phyloP scores from a whole-genome alignment of 2,797 vertebrate species.

The Bucorvus abyssinicus region DNA sequence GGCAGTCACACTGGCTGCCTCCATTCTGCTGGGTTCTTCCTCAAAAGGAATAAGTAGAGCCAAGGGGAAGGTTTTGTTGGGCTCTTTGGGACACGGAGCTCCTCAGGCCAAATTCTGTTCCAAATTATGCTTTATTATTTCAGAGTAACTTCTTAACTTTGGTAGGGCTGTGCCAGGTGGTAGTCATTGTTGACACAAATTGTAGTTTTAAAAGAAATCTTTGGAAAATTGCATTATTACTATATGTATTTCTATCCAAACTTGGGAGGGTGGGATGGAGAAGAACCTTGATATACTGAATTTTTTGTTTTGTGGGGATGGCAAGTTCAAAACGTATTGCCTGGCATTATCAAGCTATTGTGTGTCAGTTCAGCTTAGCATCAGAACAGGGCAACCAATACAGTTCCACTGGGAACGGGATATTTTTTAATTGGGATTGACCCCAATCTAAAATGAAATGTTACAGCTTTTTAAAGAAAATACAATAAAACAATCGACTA shows the following conservation, averaged over 20 bases:
- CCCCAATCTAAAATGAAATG: constrained; percentile 8
- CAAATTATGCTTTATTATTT: constrained; percentile 21
- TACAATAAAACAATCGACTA: constrained; percentile 1
- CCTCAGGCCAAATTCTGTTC: constrained; percentile 37
- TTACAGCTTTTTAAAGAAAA: constrained; percentile 16
- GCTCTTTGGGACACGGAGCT: constrained; percentile 7
- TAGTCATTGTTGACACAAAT: not conserved
- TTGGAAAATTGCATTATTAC: not conserved
- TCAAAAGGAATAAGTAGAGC: not conserved
- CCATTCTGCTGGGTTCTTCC: constrained; percentile 14
- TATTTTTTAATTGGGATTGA: constrained; percentile 11
- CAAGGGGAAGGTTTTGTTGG: constrained; percentile 7
- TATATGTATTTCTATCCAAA: not conserved
- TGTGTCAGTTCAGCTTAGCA: not conserved
- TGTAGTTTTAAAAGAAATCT: not conserved
- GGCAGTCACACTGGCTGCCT: constrained; percentile 35
- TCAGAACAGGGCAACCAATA: not conserved
- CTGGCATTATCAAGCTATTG: not conserved
- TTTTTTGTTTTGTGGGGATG: not conserved
- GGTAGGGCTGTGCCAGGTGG: constrained; percentile 1
- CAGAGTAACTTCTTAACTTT: not conserved
- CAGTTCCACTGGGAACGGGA: not conserved
- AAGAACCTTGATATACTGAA: not conserved
- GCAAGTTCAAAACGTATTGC: not conserved
- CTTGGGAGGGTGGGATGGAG: not conserved